These are phyloP conservation scores for Hybognathus amarus DNA, from an alignment of 2,797 vertebrate species.

Conservation along the genomic window DNA sequence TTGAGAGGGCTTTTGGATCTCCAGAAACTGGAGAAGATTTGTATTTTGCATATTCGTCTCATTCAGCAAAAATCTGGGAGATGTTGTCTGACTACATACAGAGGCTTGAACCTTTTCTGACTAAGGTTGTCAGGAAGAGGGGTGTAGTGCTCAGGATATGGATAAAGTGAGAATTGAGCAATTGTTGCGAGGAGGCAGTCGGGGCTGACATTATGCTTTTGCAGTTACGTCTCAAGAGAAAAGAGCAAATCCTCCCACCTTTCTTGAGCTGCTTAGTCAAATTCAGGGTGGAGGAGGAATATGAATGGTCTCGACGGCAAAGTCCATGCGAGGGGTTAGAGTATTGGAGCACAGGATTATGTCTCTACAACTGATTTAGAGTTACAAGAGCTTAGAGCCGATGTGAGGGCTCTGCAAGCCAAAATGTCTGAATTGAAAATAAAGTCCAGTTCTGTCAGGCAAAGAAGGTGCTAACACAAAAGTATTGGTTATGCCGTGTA, in stretches of 20 bases:
- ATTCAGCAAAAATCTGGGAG: background rate
- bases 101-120: background rate
- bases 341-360: background rate
- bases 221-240: background rate
- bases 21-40: background rate
- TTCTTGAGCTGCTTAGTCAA: background rate
- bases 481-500: background rate
- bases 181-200: background rate
- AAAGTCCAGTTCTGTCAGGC: background rate
- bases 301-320: background rate
- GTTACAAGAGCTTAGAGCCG: background rate
- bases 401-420: background rate
- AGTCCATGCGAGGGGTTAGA: background rate
- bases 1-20: background rate
- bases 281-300: slow-evolving; percentile 21
- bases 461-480: background rate
- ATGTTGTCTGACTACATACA: background rate
- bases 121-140: background rate
- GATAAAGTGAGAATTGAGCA: background rate
- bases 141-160: background rate
- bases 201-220: background rate
- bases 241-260: background rate
- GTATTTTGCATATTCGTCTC: background rate
- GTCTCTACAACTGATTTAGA: background rate
- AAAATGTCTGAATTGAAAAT: background rate